Conservation (phyloP, 2,888 invertebrate genomes). For the Habrosyne pyritoides region DNA sequence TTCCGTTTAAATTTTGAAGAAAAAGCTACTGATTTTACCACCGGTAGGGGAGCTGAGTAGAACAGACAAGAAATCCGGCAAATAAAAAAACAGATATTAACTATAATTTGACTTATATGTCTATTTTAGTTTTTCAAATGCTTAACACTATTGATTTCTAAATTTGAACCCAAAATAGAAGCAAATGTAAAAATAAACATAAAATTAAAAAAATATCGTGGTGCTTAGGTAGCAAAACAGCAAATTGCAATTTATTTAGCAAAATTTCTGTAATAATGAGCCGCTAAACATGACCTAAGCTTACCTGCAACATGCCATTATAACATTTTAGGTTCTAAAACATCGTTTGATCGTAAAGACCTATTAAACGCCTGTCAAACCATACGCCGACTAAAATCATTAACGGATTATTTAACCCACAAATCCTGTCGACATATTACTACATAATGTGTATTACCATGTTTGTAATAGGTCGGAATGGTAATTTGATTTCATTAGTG, state of each 20-base stretch:
- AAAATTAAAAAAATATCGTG: too few relatives aligned
- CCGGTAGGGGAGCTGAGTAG: too few relatives aligned
- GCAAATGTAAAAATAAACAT: too few relatives aligned
- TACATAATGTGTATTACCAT: neutral
- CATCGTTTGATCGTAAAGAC: conserved; percentile 6
- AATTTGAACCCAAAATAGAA: too few relatives aligned
- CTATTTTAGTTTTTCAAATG: too few relatives aligned
- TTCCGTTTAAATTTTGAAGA: too few relatives aligned
- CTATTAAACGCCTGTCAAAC: conserved; percentile 15
- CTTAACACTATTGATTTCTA: too few relatives aligned
- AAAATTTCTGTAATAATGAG: neutral
- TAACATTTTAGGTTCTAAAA: conserved; percentile 10
- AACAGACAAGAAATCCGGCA: too few relatives aligned
- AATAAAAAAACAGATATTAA: too few relatives aligned
- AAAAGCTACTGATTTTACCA: too few relatives aligned
- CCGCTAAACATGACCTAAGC: neutral
- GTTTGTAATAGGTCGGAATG: neutral
- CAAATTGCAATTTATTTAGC: neutral
- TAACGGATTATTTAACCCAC: conserved; percentile 10
- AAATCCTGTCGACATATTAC: neutral
- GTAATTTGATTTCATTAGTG: conserved; percentile 4
- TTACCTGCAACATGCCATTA: conserved; percentile 4
- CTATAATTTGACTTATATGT: too few relatives aligned
- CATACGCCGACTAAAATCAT: conserved; percentile 17
- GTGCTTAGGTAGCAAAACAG: too few relatives aligned